These are phyloP conservation scores for Gadopsis marmoratus DNA, from an alignment of 2,797 vertebrate genomes.

Conservation along the genomic window DNA sequence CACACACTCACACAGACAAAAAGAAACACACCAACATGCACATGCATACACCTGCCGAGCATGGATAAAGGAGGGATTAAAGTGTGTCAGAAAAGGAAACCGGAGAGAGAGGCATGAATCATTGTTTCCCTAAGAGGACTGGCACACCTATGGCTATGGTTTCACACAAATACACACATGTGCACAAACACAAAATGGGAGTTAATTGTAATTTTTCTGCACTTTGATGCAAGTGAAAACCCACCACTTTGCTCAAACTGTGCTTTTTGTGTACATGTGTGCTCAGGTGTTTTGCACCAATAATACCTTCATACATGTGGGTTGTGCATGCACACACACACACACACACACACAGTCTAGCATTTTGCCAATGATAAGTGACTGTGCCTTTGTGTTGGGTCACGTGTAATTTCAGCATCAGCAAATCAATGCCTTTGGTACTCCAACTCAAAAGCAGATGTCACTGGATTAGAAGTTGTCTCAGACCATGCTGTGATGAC, in stretches of 20 bases:
- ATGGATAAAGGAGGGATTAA: slow-evolving; percentile 82
- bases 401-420: slow-evolving; percentile 37
- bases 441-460: slow-evolving; percentile 35
- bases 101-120: slow-evolving; percentile 76
- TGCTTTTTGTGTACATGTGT: no score
- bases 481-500: slow-evolving; percentile 12
- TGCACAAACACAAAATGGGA: slow-evolving; percentile 16
- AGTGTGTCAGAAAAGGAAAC: slow-evolving; percentile 80
- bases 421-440: slow-evolving; percentile 25
- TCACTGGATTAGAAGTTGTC: slow-evolving; percentile 33
- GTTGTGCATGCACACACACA: no score
- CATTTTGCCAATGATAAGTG: slow-evolving; percentile 19
- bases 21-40: slow-evolving; percentile 35
- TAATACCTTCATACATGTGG: no score
- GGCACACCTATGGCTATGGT: slow-evolving; percentile 68
- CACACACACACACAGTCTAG: background rate
- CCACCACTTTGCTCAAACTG: slow-evolving; percentile 33
- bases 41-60: slow-evolving; percentile 72
- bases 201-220: slow-evolving; percentile 39
- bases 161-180: slow-evolving; percentile 44
- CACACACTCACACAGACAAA: slow-evolving; percentile 43
- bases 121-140: slow-evolving; percentile 79
- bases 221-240: slow-evolving; percentile 33
- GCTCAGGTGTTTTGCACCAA: no score
- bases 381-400: slow-evolving; percentile 20